Conservation (phyloP, 2,797 vertebrate species). For the Euthynnus affinis region DNA sequence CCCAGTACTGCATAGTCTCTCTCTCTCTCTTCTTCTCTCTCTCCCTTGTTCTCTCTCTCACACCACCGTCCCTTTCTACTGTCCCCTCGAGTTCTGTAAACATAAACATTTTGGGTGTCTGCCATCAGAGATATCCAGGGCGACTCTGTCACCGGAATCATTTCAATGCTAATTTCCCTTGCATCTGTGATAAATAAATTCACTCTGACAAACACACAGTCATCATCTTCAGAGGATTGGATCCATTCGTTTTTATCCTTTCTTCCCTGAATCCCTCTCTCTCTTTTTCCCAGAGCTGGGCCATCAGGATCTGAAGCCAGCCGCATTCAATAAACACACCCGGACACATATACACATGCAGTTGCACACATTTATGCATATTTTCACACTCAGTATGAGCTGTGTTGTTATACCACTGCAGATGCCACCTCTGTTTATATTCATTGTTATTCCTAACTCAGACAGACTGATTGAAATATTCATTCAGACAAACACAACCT, state of each 20-base stretch:
- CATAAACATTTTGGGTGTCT: constrained; percentile 79
- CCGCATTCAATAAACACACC: constrained; percentile 62
- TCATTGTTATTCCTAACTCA: constrained; percentile 15
- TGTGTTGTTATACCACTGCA: not conserved
- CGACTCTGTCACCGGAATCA: constrained; percentile 79
- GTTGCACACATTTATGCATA: not conserved
- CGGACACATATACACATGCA: constrained; percentile 10
- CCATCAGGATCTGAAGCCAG: constrained; percentile 69
- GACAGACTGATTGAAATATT: constrained; percentile 11
- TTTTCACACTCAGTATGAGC: not conserved
- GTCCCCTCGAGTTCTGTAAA: constrained; percentile 60
- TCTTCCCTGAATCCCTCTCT: constrained; percentile 10
- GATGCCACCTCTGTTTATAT: constrained; percentile 11
- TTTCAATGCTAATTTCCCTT: constrained; percentile 85
- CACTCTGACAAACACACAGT: constrained; percentile 79
- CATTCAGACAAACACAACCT: not conserved
- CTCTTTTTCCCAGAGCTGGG: constrained; percentile 46
- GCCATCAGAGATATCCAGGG: constrained; percentile 74
- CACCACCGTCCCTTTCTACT: constrained; percentile 48
- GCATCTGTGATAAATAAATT: constrained; percentile 82
- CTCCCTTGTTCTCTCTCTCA: constrained; percentile 24
- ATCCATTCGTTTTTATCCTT: constrained; percentile 48
- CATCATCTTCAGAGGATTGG: constrained; percentile 79
- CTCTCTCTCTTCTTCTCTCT: constrained; percentile 22
- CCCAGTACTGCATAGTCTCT: constrained; percentile 22